Base-by-base conservation (phyloP, 2,797 vertebrate species). In the Brachymystax lenok region DNA sequence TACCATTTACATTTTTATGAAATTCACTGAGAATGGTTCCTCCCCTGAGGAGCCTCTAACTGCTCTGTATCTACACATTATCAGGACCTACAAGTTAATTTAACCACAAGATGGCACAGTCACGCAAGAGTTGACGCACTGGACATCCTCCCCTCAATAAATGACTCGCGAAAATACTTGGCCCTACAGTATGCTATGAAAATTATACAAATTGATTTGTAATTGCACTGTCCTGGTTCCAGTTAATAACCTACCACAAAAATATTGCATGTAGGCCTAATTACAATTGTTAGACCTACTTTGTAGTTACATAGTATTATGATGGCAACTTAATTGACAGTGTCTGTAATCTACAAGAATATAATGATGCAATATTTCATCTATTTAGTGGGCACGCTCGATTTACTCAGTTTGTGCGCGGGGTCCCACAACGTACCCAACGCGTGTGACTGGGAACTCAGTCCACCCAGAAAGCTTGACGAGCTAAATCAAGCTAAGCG, bases 101-200 rank as follows among this genome's bases (percentile, higher is more conserved):
- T 3, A 46, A 77, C 79, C 90, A 85, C 83, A 8, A 84, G 90
- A 90, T 94, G 92, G 91, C 94, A 52, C 93, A 90, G 80, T 83
- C 93, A 88, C 83, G 93, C 66, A 94, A 92, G 27, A 82, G 86
- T 89, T 81, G 5, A 16, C 50, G 3, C 21, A 63, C 17, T 63
- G 35, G 14, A 30, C 30, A 30, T 33, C 28, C 56, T 12, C 17
- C n/a, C n/a, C 21, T 68, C 28, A 68, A 27, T 13, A 24, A 5
- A 66, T 46, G 3, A 28, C 63, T 8, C 30, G n/a, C 19, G 8
- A 16, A n/a, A 50, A 28, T 24, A 27, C 21, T n/a, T 24, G 35
- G 19, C 19, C 56, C n/a, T 24, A 4, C n/a, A 12, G 59, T 63
- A 27, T 10, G 21, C 24, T 24, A 63, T 27, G 3, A 3, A 46